phyloP scores from a whole-genome alignment of 2,797 vertebrate genomes.

The Ctenopoma kingsleyae region DNA sequence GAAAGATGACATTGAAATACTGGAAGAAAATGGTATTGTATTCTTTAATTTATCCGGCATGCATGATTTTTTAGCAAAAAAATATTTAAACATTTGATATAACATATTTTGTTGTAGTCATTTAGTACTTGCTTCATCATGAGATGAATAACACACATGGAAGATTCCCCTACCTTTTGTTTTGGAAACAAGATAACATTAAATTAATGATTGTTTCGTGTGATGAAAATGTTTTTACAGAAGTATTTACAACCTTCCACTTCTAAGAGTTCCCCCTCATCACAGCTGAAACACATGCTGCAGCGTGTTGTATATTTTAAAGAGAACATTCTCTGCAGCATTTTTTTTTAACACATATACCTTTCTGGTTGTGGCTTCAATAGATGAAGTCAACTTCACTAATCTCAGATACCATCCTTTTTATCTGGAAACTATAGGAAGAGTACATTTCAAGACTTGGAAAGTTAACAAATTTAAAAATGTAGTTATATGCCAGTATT shows the following conservation, averaged over 20 bases:
- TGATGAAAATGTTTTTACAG: not conserved
- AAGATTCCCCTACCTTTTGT: conserved; percentile 1
- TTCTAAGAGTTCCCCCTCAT: conserved; percentile 8
- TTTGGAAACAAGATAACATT: not conserved
- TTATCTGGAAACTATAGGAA: not conserved
- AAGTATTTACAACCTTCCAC: not conserved
- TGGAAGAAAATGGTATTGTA: too few species aligned
- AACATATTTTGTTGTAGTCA: too few species aligned
- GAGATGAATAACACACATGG: not conserved
- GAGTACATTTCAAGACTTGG: not conserved
- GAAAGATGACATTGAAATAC: too few species aligned
- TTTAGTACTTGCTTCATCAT: too few species aligned
- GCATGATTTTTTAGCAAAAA: too few species aligned
- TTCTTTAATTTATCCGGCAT: too few species aligned
- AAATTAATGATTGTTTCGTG: conserved; percentile 3
- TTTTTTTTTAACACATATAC: not conserved
- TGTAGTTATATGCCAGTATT: not conserved
- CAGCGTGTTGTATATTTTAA: conserved; percentile 1
- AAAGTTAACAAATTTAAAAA: not conserved
- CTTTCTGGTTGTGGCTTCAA: not conserved
- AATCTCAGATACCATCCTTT: conserved; percentile 4
- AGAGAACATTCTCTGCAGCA: not conserved
- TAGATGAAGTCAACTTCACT: conserved; percentile 5
- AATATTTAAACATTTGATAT: too few species aligned
- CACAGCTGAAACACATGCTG: not conserved